Evolutionary conservation across 92 coral and sea anemone species (phyloP).

Genomic region (Blastomussa wellsi): DNA sequence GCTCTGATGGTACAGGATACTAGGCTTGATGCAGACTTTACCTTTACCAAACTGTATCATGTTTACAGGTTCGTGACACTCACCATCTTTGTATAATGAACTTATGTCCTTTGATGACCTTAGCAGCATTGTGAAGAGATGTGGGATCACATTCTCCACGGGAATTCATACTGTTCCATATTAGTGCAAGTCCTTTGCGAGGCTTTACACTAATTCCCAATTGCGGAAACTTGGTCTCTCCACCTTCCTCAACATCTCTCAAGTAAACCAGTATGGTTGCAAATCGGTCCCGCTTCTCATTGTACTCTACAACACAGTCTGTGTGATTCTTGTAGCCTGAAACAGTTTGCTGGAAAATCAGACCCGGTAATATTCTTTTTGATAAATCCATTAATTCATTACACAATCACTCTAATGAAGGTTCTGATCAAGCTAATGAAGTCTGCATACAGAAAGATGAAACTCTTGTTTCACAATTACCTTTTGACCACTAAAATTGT

Average conservation of each 20-base stretch:
- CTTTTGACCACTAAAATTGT: too few relatives aligned
- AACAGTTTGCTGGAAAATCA: neutral
- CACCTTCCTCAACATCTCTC: constrained; percentile 86
- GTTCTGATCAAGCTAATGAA: too few relatives aligned
- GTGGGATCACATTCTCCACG: constrained; percentile 88
- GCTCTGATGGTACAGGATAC: too few relatives aligned
- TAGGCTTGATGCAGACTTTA: too few relatives aligned
- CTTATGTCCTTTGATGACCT: constrained; percentile 87
- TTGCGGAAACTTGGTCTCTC: constrained; percentile 91
- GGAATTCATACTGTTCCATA: constrained; percentile 94
- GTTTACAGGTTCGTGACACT: too few relatives aligned
- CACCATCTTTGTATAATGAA: constrained; percentile 94
- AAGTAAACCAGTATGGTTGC: constrained; percentile 93
- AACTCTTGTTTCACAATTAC: too few relatives aligned
- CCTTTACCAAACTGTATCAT: too few relatives aligned
- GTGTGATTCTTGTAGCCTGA: constrained; percentile 97
- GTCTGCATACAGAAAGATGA: too few relatives aligned
- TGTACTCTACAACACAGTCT: constrained; percentile 77
- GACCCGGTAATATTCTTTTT: neutral
- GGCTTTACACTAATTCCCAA: constrained; percentile 93
- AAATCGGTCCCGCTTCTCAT: constrained; percentile 82
- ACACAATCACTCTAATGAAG: too few relatives aligned
- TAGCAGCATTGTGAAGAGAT: constrained; percentile 91
- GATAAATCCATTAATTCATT: too few relatives aligned
- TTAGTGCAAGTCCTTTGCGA: constrained; percentile 89